Evolutionary conservation across 2,888 invertebrate species (phyloP).

Genomic region (Anthrax anthrax): DNA sequence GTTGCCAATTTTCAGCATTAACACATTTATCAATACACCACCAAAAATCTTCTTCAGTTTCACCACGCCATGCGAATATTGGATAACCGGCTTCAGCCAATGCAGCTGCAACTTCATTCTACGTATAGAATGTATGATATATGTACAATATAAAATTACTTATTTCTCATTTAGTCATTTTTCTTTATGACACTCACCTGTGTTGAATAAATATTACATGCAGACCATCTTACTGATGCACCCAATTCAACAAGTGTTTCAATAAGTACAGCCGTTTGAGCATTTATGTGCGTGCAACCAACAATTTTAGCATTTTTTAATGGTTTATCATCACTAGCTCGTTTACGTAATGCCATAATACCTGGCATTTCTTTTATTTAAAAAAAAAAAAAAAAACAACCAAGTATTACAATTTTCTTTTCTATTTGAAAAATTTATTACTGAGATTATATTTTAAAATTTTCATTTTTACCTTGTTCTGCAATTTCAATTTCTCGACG

Average conservation of each 20-base stretch:
- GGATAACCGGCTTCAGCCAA: slow-evolving; percentile 80
- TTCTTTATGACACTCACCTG: slow-evolving; percentile 50
- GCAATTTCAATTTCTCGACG: slow-evolving; percentile 95
- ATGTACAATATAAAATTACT: too few species aligned
- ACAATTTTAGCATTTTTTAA: slow-evolving; percentile 91
- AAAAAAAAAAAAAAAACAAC: neutral
- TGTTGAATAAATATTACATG: slow-evolving; percentile 96
- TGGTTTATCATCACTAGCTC: slow-evolving; percentile 88
- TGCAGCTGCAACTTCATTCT: slow-evolving; percentile 96
- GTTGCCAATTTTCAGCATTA: slow-evolving; percentile 84
- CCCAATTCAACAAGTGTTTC: slow-evolving; percentile 80
- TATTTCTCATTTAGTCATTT: too few species aligned
- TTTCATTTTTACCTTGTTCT: slow-evolving; percentile 78
- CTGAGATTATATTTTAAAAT: too few species aligned
- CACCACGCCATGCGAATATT: slow-evolving; percentile 93
- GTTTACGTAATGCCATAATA: slow-evolving; percentile 82
- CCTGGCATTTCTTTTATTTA: slow-evolving; percentile 80
- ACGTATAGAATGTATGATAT: too few species aligned
- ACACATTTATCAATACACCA: slow-evolving; percentile 97
- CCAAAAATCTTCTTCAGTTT: slow-evolving; percentile 97
- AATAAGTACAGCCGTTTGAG: slow-evolving; percentile 90
- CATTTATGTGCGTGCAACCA: slow-evolving; percentile 96
- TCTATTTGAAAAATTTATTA: too few species aligned
- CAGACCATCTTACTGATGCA: slow-evolving; percentile 88
- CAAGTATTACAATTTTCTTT: too few species aligned